Evolutionary conservation across 2,113 vertebrate species (phyloP), one percentile per base, ranked within the genome.

Genomic region (Dunckerocampus dactyliophorus): DNA sequence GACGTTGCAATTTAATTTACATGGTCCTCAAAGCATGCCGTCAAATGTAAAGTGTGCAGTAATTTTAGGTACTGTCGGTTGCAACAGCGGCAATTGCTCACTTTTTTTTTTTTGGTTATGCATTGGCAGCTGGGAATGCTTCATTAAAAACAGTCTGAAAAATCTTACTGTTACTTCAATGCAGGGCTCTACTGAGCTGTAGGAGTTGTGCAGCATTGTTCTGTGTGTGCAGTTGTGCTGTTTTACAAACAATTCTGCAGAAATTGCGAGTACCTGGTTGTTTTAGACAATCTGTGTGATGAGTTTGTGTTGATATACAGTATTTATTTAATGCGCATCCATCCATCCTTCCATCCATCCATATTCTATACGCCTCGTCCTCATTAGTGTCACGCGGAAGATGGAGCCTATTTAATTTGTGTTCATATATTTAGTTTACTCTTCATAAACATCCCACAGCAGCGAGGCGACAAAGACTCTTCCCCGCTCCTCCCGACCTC

Each of bases 1-100:
- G 69, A 72, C 73, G 75, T 74, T 67, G 76, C 84, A 76, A 81
- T 87, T 89, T 85, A 82, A 88, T 89, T 39, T 90, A 88, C 81
- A 75, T 69, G 42, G 55, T 80, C 77, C 83, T 89, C 86, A 74
- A 84, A 81, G 71, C 76, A 64, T 75, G 83, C 79, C 76, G 19
- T 53, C 83, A 83, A 87, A 34, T 34, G 31, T 88, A 88, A 90
- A 67, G 82, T 80, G 86, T 79, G 79, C 87, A 82, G 85, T 85
- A 69, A 87, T 89, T 89, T 88, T 87, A 80, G 71, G 79, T 43
- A 28, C 24, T 28, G 24, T 28, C 1, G 4, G 39, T 13, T 14
- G 39, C 3, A 6, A 43, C 39, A 43, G 83, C 67, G 65, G 60
- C 75, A 68, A 54, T 84, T 87, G 76, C 84, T 83, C 78, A 76